A percentile compares a stretch with the other conserved stretches of the same genome.
These are phyloP conservation scores for Athalia circularis DNA, from an alignment of 2,888 invertebrate species.

Conservation along the genomic window DNA sequence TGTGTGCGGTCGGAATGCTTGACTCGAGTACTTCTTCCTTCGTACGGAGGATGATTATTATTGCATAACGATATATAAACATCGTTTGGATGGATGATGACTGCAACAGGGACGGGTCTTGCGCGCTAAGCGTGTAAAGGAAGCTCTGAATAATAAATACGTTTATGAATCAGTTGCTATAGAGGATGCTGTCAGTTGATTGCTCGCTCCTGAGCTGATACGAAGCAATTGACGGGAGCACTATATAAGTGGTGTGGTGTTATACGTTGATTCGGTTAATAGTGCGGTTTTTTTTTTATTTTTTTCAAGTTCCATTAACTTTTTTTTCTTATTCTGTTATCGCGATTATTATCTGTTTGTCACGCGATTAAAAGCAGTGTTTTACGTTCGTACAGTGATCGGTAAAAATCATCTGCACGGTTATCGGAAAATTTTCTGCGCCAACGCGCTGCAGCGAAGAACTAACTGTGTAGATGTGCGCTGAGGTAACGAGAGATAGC, in stretches of 20 bases:
- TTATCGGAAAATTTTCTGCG: too few species aligned
- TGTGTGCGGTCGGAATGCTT: neutral
- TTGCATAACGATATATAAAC: conserved; percentile 28
- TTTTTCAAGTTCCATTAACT: neutral
- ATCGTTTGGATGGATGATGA: neutral
- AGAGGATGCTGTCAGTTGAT: conserved; percentile 61
- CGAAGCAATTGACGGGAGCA: conserved; percentile 38
- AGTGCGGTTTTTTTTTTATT: neutral
- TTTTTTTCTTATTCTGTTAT: too few species aligned
- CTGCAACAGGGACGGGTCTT: conserved; percentile 35
- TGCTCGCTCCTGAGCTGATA: conserved; percentile 50
- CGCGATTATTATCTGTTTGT: too few species aligned
- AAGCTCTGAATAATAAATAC: conserved; percentile 55
- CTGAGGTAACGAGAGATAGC: too few species aligned
- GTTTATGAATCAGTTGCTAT: conserved; percentile 59
- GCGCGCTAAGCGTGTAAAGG: conserved; percentile 39
- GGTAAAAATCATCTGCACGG: too few species aligned
- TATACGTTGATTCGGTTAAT: neutral
- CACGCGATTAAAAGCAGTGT: too few species aligned
- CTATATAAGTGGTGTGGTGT: neutral
- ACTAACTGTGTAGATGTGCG: too few species aligned
- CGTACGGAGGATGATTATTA: neutral
- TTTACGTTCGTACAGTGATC: too few species aligned
- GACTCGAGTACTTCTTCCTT: neutral
- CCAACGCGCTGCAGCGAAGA: too few species aligned